A percentile compares a stretch with the other conserved stretches of the same genome.
Conservation (phyloP, 64 coral and sea anemone genomes). For the Pachyseris speciosa region DNA sequence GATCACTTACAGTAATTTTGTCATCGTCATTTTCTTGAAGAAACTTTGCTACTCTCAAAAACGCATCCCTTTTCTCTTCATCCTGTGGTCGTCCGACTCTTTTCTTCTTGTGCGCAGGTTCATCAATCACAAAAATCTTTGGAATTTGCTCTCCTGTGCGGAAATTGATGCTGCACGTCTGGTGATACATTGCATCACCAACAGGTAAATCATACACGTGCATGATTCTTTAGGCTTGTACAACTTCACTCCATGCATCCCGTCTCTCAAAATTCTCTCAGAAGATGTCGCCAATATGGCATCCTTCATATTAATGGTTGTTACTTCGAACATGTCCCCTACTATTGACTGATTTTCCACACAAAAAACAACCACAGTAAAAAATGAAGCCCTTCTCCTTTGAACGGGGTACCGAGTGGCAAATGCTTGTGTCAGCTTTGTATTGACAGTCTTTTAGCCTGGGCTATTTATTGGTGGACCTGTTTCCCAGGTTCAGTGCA, state of each 20-base stretch:
- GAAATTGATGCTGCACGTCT: constrained; percentile 1
- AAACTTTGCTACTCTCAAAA: constrained; percentile 44
- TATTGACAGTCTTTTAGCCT: not conserved
- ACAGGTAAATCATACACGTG: constrained; percentile 14
- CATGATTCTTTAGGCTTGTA: not conserved
- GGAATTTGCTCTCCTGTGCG: constrained; percentile 32
- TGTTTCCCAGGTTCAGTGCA: constrained; percentile 26
- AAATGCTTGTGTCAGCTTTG: not conserved
- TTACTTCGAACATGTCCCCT: not conserved
- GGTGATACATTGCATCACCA: constrained; percentile 34
- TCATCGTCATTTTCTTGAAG: constrained; percentile 50
- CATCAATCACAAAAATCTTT: not conserved
- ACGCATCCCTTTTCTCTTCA: constrained; percentile 8
- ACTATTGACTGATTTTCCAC: not conserved
- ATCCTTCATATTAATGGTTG: not conserved
- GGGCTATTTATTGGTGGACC: constrained; percentile 53
- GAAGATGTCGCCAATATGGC: not conserved
- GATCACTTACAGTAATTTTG: constrained; percentile 15
- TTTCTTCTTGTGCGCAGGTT: not conserved
- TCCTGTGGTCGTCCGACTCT: constrained; percentile 8
- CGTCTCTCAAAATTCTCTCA: too few species aligned
- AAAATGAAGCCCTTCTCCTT: not conserved
- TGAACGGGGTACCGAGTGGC: not conserved
- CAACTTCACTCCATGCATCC: constrained; percentile 23
- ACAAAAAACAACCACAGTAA: not conserved